These are phyloP conservation scores for Centroberyx gerrardi DNA, from an alignment of 2,797 vertebrate species.

Conservation along the genomic window DNA sequence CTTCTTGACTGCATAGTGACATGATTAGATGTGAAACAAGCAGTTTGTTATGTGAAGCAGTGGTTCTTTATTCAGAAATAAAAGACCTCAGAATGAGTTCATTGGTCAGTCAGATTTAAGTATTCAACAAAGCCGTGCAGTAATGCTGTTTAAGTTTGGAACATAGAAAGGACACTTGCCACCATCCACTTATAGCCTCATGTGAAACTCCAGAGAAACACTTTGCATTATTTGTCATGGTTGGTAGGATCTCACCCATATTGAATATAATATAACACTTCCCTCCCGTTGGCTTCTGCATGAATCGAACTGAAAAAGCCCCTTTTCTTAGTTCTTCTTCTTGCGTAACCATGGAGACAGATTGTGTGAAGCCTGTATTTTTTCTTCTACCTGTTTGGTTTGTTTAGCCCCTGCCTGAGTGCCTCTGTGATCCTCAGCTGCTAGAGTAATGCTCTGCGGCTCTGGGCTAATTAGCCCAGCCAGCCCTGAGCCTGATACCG, in stretches of 20 bases:
- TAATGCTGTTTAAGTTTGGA: too few species aligned
- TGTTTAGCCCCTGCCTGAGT: constrained; percentile 66
- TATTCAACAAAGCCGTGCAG: neutral
- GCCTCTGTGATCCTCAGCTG: constrained; percentile 74
- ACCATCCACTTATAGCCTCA: neutral
- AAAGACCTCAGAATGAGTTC: neutral
- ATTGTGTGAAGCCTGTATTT: constrained; percentile 30
- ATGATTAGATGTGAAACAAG: too few species aligned
- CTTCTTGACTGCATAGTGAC: too few species aligned
- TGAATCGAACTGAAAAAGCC: constrained; percentile 39
- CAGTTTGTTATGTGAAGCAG: too few species aligned
- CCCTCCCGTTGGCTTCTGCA: constrained; percentile 28
- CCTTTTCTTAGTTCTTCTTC: constrained; percentile 52
- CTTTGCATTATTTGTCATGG: neutral
- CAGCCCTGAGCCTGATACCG: constrained; percentile 50
- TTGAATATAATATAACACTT: constrained; percentile 29
- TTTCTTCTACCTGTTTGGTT: constrained; percentile 69
- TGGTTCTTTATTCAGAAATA: neutral
- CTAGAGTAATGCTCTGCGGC: constrained; percentile 68
- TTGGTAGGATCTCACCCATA: constrained; percentile 3
- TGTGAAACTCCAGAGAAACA: constrained; percentile 2
- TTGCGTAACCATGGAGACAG: constrained; percentile 74
- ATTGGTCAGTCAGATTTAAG: neutral
- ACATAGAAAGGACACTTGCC: too few species aligned
- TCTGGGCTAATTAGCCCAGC: constrained; percentile 74